These are phyloP conservation scores for Nycticorax nycticorax DNA, from an alignment of 2,113 vertebrate species.

Conservation along the genomic window DNA sequence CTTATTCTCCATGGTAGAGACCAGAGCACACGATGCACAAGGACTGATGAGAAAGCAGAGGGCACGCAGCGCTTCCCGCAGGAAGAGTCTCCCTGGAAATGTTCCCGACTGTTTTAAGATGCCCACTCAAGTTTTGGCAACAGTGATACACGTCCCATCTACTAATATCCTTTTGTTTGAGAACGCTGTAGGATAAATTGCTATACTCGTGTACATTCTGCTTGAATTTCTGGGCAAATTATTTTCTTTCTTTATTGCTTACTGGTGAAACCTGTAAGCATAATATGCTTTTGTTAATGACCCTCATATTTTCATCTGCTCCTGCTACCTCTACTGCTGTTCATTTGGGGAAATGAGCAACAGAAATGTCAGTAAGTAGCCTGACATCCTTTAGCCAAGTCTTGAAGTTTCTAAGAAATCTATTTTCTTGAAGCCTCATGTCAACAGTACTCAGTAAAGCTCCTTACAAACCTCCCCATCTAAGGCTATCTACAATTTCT, in stretches of 20 bases:
- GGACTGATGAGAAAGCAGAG: neutral
- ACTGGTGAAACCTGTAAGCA: neutral
- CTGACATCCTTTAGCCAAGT: neutral
- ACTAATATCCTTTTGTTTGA: neutral
- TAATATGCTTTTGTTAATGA: neutral
- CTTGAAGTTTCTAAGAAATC: neutral
- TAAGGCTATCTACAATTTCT: neutral
- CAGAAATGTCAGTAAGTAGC: neutral
- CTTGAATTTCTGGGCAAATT: neutral
- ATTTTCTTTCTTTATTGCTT: neutral
- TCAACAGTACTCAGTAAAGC: neutral
- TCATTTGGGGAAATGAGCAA: neutral
- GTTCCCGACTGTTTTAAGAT: neutral
- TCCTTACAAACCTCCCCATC: neutral
- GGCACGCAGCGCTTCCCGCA: neutral
- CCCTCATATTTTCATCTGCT: neutral
- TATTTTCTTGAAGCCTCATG: neutral
- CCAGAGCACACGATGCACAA: neutral
- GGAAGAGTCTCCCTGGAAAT: neutral
- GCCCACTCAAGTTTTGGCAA: neutral
- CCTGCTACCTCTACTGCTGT: neutral
- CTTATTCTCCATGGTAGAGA: neutral
- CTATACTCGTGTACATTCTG: neutral
- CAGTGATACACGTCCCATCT: rapidly evolving
- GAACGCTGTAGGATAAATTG: neutral